Percentiles rank a stretch among this genome's conserved stretches.
Conservation (phyloP, 2,888 invertebrate species). For the Heterodera filipjevi region DNA sequence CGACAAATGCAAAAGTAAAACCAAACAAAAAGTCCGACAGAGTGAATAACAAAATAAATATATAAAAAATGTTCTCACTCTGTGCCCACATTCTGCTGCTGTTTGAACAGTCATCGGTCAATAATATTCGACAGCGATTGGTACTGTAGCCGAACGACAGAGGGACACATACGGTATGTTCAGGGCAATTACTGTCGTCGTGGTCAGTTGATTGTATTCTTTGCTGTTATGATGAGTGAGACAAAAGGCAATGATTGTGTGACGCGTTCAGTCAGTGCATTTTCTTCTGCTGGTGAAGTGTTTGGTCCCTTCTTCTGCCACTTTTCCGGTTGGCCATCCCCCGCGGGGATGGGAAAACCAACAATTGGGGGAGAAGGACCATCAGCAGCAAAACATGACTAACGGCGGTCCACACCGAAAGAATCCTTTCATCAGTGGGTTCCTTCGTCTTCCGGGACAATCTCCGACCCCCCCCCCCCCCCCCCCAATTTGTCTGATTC, state of each 20-base stretch:
- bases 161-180: background rate
- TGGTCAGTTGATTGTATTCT: background rate
- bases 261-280: no score
- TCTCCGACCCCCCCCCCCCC: background rate
- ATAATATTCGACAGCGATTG: background rate
- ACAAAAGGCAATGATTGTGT: no score
- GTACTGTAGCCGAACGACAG: background rate
- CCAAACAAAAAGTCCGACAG: background rate
- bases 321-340: slow-evolving; percentile 5
- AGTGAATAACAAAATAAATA: background rate
- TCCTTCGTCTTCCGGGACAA: no score
- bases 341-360: background rate
- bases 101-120: no score
- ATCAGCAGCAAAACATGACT: no score
- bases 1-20: background rate
- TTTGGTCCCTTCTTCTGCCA: background rate
- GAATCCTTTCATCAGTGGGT: no score
- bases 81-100: background rate
- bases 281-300: background rate
- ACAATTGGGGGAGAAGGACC: no score
- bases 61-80: background rate
- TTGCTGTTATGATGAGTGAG: no score
- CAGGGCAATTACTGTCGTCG: background rate
- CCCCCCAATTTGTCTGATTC: no score
- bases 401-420: no score